Evolutionary conservation across 2,888 invertebrate species (phyloP).

Genomic region (Phengaris alcon): DNA sequence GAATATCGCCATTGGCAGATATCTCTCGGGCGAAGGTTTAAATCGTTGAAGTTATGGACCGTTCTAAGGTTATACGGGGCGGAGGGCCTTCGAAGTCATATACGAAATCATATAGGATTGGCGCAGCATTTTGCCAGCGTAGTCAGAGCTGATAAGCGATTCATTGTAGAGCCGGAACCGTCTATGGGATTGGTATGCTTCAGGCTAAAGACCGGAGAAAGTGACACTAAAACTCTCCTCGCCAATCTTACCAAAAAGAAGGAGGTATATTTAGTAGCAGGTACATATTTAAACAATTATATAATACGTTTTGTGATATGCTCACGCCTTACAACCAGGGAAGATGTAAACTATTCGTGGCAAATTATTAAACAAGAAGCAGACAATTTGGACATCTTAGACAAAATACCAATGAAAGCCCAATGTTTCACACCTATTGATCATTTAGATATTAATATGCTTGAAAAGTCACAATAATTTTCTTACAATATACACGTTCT

Average conservation of each 20-base stretch:
- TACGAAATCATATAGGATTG: slow-evolving; percentile 86
- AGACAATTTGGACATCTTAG: slow-evolving; percentile 50
- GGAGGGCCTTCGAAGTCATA: slow-evolving; percentile 86
- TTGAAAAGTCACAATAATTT: slow-evolving; percentile 64
- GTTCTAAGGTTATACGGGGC: slow-evolving; percentile 90
- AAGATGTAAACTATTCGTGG: slow-evolving; percentile 87
- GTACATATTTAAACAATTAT: slow-evolving; percentile 82
- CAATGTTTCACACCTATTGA: slow-evolving; percentile 52
- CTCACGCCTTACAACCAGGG: slow-evolving; percentile 83
- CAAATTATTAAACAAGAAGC: slow-evolving; percentile 82
- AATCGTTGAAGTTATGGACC: slow-evolving; percentile 96
- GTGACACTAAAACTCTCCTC: slow-evolving; percentile 83
- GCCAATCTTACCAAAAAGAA: slow-evolving; percentile 86
- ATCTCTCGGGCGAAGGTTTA: slow-evolving; percentile 90
- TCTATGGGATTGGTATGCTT: slow-evolving; percentile 94
- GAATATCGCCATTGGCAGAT: slow-evolving; percentile 91
- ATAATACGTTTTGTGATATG: slow-evolving; percentile 91
- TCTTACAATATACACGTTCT: neutral
- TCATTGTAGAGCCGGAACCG: slow-evolving; percentile 87
- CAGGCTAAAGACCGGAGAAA: slow-evolving; percentile 86
- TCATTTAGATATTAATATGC: slow-evolving; percentile 54
- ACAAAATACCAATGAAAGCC: slow-evolving; percentile 50
- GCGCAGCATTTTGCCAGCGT: slow-evolving; percentile 88
- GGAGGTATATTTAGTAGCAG: slow-evolving; percentile 90
- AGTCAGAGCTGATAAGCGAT: slow-evolving; percentile 84